Evolutionary conservation across 2,113 vertebrate genomes (phyloP), one percentile per base, ranked within the genome.

Genomic region (Corydoras maculifer): DNA sequence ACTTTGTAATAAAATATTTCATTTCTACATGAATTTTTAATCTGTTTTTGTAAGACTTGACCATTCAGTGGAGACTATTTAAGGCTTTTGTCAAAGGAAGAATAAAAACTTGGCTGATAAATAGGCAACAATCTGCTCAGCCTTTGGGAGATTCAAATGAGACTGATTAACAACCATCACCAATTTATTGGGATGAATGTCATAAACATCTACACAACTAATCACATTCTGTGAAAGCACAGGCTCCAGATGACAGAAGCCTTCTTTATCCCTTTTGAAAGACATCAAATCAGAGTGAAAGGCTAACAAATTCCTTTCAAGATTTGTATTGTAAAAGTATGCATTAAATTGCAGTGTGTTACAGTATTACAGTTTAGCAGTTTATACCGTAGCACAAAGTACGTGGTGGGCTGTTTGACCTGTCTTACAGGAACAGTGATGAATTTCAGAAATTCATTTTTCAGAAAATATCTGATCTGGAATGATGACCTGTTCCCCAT

Each of bases 51-150:
- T 15, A 69, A 29, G 32, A 35, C 35, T 25, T 25, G n/a, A 63
- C 65, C 65, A 50, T 18, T 62, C 65, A 25, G 31, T 62, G 64
- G 63, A 68, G 69, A 58, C 30, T 68, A 69, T 35, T 11, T n/a
- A 48, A 32, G n/a, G 58, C 49, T 68, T 15, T 76, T 72, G 35
- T 72, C 69, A 12, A 58, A 72, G 9, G 14, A 72, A 58, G 58
- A 68, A 68, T 25, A 25, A 59, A 72, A 50, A 62, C 35, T 43
- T 43, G 35, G 35, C 35, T 10, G 30, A 51, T 18, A 59, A 43
- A 29, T 58, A 30, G 55, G 15, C 68, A 60, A 60, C 48, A 69
- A 60, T 69, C 32, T 61, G 9, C 29, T 60, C 10, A 5, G 58
- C 15, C n/a, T 61, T 32, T 25, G 25, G n/a, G 43, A 32, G 12